Evolutionary conservation across 2,113 vertebrate species (phyloP).

Genomic region (Notarius lentiginosus): DNA sequence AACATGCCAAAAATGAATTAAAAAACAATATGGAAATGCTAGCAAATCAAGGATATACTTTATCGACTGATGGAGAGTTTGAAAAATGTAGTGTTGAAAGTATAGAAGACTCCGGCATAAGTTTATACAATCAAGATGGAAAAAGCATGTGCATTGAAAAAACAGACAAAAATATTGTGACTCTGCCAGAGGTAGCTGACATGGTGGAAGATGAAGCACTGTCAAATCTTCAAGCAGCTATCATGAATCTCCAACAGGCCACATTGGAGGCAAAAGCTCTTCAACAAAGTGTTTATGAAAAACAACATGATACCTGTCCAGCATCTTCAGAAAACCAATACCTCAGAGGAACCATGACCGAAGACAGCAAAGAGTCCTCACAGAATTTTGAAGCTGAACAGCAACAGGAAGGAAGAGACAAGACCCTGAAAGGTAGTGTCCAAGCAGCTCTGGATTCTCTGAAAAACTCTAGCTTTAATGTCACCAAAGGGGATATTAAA

Average conservation of each 20-base stretch:
- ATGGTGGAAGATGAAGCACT: slow-evolving; percentile 56
- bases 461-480: slow-evolving; percentile 83
- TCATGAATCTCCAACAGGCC: slow-evolving; percentile 73
- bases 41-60: neutral
- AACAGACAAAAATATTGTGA: slow-evolving; percentile 32
- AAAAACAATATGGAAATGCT: slow-evolving; percentile 1
- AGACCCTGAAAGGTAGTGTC: slow-evolving; percentile 77
- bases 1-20: slow-evolving; percentile 1
- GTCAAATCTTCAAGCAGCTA: slow-evolving; percentile 74
- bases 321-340: slow-evolving; percentile 55
- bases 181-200: slow-evolving; percentile 53
- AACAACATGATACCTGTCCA: slow-evolving; percentile 60
- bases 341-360: slow-evolving; percentile 36
- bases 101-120: slow-evolving; percentile 42
- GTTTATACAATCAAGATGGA: slow-evolving; percentile 60
- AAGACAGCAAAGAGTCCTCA: slow-evolving; percentile 65
- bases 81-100: neutral
- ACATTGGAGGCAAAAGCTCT: slow-evolving; percentile 79
- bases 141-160: slow-evolving; percentile 31
- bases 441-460: slow-evolving; percentile 80
- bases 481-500: slow-evolving; percentile 84
- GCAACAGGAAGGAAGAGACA: slow-evolving; percentile 74
- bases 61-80: slow-evolving; percentile 10
- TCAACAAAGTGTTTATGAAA: slow-evolving; percentile 72
- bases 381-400: slow-evolving; percentile 67